phyloP scores from a whole-genome alignment of 2,888 invertebrate species.

The Cepaea hortensis region DNA sequence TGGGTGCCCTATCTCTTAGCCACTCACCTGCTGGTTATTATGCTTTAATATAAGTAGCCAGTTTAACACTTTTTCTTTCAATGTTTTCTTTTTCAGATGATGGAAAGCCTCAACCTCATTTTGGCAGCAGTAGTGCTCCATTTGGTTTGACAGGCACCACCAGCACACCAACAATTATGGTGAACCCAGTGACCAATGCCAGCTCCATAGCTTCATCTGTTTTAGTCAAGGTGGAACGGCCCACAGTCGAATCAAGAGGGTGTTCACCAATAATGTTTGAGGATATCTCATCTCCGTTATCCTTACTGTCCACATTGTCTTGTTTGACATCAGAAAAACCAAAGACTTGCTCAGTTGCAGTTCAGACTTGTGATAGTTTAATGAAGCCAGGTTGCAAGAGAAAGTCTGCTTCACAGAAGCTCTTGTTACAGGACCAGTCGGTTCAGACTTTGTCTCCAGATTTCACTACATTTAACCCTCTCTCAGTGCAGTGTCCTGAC shows the following conservation, averaged over 20 bases:
- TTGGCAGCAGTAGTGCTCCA: slow-evolving; percentile 26
- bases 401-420: slow-evolving; percentile 1
- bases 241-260: slow-evolving; percentile 68
- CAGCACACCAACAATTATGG: slow-evolving; percentile 47
- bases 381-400: background rate
- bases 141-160: slow-evolving; percentile 25
- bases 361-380: slow-evolving; percentile 50
- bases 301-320: slow-evolving; percentile 31
- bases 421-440: slow-evolving; percentile 32
- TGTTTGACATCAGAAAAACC: slow-evolving; percentile 18
- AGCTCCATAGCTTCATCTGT: slow-evolving; percentile 56
- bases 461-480: slow-evolving; percentile 15
- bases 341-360: slow-evolving; percentile 43
- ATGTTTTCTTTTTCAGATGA: slow-evolving; percentile 29
- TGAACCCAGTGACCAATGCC: slow-evolving; percentile 57
- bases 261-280: slow-evolving; percentile 70
- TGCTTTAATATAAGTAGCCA: too few species aligned
- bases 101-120: slow-evolving; percentile 13
- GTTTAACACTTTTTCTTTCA: background rate
- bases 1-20: too few species aligned
- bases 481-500: slow-evolving; percentile 45
- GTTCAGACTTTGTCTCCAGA: slow-evolving; percentile 39
- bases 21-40: too few species aligned
- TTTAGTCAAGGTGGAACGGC: slow-evolving; percentile 51
- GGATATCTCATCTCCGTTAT: slow-evolving; percentile 48